A percentile compares a stretch with the other conserved stretches of the same genome.
phyloP scores from a whole-genome alignment of 2,797 vertebrate species.

The Anas georgica region DNA sequence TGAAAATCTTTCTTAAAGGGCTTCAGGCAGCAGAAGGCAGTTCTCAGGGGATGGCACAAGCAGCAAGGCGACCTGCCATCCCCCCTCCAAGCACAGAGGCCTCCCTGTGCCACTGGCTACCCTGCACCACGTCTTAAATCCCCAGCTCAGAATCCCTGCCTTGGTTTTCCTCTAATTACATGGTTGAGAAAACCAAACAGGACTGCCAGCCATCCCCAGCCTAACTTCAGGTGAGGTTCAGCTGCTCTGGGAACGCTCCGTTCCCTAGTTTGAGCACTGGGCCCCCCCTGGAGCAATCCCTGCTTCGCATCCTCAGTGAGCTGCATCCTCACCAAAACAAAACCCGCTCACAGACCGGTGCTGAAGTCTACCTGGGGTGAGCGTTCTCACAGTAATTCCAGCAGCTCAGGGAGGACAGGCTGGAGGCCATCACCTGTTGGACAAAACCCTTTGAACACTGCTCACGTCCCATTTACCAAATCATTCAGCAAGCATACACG shows the following conservation, averaged over 20 bases:
- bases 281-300: background rate
- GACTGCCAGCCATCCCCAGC: fast-evolving
- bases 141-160: too few species aligned
- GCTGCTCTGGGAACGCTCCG: background rate
- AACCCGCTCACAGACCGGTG: background rate
- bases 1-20: background rate
- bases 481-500: fast-evolving
- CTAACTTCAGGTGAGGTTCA: fast-evolving
- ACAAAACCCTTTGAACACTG: background rate
- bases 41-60: background rate
- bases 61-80: background rate
- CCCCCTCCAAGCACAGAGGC: too few species aligned
- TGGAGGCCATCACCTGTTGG: background rate
- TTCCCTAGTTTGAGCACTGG: background rate
- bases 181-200: background rate
- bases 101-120: too few species aligned
- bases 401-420: background rate
- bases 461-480: background rate
- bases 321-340: background rate
- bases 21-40: background rate
- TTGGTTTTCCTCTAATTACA: fast-evolving
- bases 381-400: fast-evolving
- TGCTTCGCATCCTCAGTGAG: background rate
- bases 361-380: background rate
- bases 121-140: too few species aligned